Evolutionary conservation across 2,797 vertebrate genomes (phyloP).

Genomic region (Myotis planiceps): DNA sequence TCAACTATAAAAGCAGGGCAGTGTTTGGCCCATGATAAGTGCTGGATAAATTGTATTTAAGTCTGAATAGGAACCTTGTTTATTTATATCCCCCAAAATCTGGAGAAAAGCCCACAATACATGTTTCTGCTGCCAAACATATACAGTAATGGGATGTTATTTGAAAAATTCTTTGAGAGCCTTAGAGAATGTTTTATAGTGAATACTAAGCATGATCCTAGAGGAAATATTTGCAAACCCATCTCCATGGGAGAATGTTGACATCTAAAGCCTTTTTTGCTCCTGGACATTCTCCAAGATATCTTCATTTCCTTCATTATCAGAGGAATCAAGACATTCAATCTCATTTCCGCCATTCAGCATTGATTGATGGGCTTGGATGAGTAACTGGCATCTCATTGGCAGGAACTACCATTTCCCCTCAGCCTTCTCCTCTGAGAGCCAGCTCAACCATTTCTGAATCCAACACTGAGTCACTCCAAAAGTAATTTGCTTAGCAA

Average conservation of each 20-base stretch:
- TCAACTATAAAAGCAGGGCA: not conserved
- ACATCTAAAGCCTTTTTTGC: not conserved
- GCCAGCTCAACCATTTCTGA: slow-evolving; percentile 44
- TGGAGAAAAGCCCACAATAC: not conserved
- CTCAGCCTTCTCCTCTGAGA: slow-evolving; percentile 9
- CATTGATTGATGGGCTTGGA: slow-evolving; percentile 48
- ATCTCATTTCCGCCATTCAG: slow-evolving; percentile 48
- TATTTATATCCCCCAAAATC: not conserved
- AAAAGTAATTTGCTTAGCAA: slow-evolving; percentile 68
- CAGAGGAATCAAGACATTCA: not conserved
- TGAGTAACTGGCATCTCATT: slow-evolving; percentile 2
- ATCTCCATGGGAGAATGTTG: not conserved
- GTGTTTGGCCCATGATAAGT: not conserved
- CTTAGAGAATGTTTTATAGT: not conserved
- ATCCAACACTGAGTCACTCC: slow-evolving; percentile 59
- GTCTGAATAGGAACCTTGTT: not conserved
- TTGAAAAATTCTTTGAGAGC: not conserved
- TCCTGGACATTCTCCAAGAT: not conserved
- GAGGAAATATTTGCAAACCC: not conserved
- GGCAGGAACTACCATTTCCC: slow-evolving; percentile 49
- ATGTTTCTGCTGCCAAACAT: not conserved
- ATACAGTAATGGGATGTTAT: not conserved
- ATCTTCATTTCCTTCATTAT: slow-evolving; percentile 43
- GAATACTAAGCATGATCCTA: not conserved
- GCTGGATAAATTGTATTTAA: not conserved